Percentiles rank a stretch among this genome's conserved stretches.
Conservation (phyloP, 2,113 vertebrate species). For the Crotalus helleri region DNA sequence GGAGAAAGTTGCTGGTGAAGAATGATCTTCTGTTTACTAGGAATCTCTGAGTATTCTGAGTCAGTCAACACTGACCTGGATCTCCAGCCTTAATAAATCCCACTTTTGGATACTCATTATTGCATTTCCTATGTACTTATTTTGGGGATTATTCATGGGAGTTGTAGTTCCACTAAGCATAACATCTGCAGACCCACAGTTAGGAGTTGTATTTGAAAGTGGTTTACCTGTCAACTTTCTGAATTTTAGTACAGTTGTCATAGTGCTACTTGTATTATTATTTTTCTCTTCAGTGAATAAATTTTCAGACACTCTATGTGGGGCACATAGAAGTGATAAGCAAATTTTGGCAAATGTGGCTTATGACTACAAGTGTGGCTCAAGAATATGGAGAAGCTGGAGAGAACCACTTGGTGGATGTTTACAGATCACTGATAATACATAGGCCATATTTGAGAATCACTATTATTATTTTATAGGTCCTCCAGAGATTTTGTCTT, state of each 20-base stretch:
- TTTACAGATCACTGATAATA: neutral
- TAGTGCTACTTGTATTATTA: neutral
- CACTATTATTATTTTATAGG: neutral
- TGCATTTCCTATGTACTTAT: neutral
- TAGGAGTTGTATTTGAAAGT: neutral
- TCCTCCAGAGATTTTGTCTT: neutral
- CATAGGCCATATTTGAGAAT: neutral
- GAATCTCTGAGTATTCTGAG: neutral
- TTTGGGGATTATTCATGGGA: neutral
- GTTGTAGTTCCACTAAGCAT: neutral
- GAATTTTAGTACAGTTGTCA: neutral
- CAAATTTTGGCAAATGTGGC: neutral
- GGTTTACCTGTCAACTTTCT: neutral
- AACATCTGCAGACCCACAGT: neutral
- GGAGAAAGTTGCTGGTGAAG: neutral
- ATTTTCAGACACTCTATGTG: neutral
- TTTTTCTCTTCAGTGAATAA: neutral
- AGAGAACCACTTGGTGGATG: neutral
- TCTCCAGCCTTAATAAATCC: neutral
- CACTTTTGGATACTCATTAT: neutral
- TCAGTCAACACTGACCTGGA: neutral
- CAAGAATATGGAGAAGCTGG: neutral
- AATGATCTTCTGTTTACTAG: neutral
- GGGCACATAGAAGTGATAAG: neutral
- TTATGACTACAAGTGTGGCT: neutral